A percentile compares a stretch with the other conserved stretches of the same genome.
Evolutionary conservation across 1,140 invertebrate genomes (phyloP).

Genomic region (Ooceraea biroi): DNA sequence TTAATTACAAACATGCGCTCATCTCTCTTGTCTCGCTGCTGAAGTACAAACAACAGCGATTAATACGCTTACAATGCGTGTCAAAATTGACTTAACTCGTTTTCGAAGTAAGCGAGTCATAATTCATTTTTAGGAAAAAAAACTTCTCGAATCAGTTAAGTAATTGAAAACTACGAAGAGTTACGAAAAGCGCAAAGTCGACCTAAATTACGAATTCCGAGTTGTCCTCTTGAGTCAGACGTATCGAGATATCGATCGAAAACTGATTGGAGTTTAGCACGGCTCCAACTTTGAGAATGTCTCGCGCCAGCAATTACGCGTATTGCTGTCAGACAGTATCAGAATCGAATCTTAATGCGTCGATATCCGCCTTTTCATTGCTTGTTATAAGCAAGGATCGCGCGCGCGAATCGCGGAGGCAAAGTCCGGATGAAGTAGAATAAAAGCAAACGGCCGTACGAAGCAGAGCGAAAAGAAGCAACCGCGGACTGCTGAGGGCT

Average conservation of each 20-base stretch:
- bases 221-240: not conserved
- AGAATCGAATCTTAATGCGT: not conserved
- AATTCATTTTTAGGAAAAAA: not conserved
- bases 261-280: constrained; percentile 15
- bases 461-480: constrained; percentile 45
- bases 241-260: constrained; percentile 25
- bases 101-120: not conserved
- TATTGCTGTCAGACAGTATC: constrained; percentile 7
- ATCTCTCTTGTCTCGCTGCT: not conserved
- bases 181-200: constrained; percentile 10
- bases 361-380: constrained; percentile 25
- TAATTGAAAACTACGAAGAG: not conserved
- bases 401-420: not conserved
- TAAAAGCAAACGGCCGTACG: constrained; percentile 36
- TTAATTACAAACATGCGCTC: not conserved
- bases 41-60: not conserved
- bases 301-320: constrained; percentile 14
- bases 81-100: not conserved
- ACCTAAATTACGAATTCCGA: not conserved
- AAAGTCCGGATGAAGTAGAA: constrained; percentile 30
- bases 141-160: constrained; percentile 4
- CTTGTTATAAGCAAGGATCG: constrained; percentile 51
- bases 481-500: constrained; percentile 40
- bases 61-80: not conserved
- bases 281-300: constrained; percentile 15